Base-by-base conservation (phyloP, 2,113 vertebrate species). In the Candoia aspera region DNA sequence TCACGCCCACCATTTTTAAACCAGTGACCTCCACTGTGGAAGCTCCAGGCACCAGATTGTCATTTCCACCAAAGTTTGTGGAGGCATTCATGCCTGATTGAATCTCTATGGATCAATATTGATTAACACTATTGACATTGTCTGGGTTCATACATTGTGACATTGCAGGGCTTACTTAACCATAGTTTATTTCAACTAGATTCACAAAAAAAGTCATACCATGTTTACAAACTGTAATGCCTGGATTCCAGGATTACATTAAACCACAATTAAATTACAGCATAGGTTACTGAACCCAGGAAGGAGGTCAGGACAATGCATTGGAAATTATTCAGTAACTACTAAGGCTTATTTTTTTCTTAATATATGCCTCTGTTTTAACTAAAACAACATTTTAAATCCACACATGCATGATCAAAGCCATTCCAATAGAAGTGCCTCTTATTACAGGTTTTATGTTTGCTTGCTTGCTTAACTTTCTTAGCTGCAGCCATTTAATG, bases 401-500 rank as follows among this genome's bases (percentile, higher is more conserved):
- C 46, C 37, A 84, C 23, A 84, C 54, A 49, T 46, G 23, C 73
- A 90, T 3, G 6, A 53, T 84, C 73, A 46, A 46, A 59, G 59
- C 59, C 0, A 37, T 86, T 95, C 84, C 37, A 15, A 57, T 62
- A 73, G 59, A 85, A 93, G 64, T 79, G 54, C 89, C 79, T 59
- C 33, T 84, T 83, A 21, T 87, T 87, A 58, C n/a, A 37, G 84
- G 2, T 21, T 24, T 6, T 54, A 91, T 95, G 90, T 93, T 87
- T 92, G 23, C 53, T 90, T 95, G 19, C 93, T 90, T 58, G 59
- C 54, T 86, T 49, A 49, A 49, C 49, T 49, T 49, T 49, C 49
- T 49, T 53, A 92, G 88, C 68, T 88, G 19, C 60, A 88, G 92
- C 93, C 92, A 91, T 90, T 93, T 94, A 90, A 94, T 0, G 2